Evolutionary conservation across 2,113 vertebrate genomes (phyloP), one percentile per base, ranked within the genome.

Genomic region (Eudyptes chrysolophus): DNA sequence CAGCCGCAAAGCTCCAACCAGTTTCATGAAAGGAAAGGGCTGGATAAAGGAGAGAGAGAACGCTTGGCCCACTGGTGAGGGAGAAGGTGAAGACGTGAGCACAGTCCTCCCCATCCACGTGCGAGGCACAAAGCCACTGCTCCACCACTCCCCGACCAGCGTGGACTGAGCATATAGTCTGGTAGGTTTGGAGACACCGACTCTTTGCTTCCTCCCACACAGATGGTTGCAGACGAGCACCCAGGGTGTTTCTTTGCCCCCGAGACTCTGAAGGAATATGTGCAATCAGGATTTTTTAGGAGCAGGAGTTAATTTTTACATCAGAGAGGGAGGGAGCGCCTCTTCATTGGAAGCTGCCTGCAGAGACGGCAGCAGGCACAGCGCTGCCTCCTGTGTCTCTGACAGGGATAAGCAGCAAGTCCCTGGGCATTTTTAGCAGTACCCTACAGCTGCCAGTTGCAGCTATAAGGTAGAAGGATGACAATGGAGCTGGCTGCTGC

Each of bases 61-160:
- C 0, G 0, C 38, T 58, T 75, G 48, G 30, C 25, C 22, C 26
- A 9, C 16, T 3, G 6, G 5, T 2, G 4, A 58, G 11, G 32
- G 19, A 69, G 42, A 87, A 69, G 58, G 20, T 3, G 3, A 42
- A 66, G 62, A 16, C 6, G 7, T 14, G 58, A 78, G 68, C 17
- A 46, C 26, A 38, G 46, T 38, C 14, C 30, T 61, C 26, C 25
- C 20, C 24, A 38, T 68, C 18, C 20, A 32, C 32, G 20, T 0
- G 0, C 2, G 6, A 66, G 57, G 16, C 46, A 66, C 36, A 70
- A 75, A 84, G 16, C 60, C 36, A 14, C 2, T 0, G 11, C 81
- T 61, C 40, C 26, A 62, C 40, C 18, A 4, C 17, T 36, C 19
- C 38, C 27, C 0, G 1, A 21, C 19, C 38, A 75, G 10, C 2